phyloP scores from a whole-genome alignment of 2,888 invertebrate genomes.

The Harmothoe impar region DNA sequence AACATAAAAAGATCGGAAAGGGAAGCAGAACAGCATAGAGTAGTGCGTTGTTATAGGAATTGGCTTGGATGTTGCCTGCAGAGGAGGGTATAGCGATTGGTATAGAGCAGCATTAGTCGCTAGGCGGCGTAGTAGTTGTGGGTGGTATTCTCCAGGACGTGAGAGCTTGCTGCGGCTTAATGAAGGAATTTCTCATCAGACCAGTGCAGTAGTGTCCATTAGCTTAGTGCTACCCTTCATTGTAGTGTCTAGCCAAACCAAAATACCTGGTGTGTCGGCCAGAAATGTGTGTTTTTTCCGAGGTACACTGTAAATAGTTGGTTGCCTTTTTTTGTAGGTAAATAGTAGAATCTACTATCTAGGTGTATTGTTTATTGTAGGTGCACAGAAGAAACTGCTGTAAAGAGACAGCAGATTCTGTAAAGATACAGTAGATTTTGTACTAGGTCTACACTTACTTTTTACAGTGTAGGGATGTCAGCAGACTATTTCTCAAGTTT shows the following conservation, averaged over 20 bases:
- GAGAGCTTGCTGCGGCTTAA: background rate
- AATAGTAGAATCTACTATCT: background rate
- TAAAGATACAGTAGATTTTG: no score
- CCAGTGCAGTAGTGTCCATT: background rate
- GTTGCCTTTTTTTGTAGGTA: background rate
- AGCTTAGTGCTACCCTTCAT: background rate
- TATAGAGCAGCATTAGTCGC: background rate
- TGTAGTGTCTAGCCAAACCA: no score
- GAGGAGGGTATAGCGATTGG: background rate
- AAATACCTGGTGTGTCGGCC: background rate
- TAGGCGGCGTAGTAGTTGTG: background rate
- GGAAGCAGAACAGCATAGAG: no score
- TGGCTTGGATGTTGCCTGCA: background rate
- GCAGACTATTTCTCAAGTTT: no score
- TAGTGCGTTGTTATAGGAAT: no score
- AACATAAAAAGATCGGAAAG: no score
- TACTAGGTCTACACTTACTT: no score
- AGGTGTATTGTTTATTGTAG: background rate
- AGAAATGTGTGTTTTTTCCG: background rate
- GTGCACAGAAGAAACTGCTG: background rate
- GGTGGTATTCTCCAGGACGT: background rate
- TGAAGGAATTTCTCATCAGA: conserved; percentile 7
- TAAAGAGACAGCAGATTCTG: no score
- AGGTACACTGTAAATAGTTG: background rate
- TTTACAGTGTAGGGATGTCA: no score